phyloP scores from a whole-genome alignment of 1,140 invertebrate genomes.

The Drosophila kanapiae region DNA sequence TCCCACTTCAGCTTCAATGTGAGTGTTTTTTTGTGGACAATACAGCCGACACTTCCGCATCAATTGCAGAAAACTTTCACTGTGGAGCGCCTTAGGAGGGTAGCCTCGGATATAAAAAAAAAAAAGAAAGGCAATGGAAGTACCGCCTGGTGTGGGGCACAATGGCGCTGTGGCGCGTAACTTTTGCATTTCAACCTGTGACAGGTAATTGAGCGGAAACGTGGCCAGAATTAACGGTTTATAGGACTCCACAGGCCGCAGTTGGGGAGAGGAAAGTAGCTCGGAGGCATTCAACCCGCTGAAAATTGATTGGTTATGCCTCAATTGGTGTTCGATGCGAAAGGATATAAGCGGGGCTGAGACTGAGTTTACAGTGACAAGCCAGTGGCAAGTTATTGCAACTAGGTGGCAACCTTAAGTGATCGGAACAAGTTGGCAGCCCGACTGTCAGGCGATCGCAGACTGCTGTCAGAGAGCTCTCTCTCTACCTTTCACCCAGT shows the following conservation, averaged over 20 bases:
- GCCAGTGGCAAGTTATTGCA: background rate
- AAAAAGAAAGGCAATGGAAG: background rate
- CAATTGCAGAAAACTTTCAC: constrained; percentile 23
- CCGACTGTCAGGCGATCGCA: background rate
- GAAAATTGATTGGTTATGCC: constrained; percentile 11
- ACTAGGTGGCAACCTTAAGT: background rate
- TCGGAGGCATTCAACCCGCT: background rate
- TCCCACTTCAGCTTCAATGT: background rate
- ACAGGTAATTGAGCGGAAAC: constrained; percentile 80
- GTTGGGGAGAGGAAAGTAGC: background rate
- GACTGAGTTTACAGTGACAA: background rate
- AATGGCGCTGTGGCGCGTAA: constrained; percentile 26
- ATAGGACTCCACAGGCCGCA: background rate
- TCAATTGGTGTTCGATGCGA: background rate
- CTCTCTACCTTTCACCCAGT: background rate
- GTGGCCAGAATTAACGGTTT: constrained; percentile 69
- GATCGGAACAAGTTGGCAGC: background rate
- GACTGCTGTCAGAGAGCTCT: background rate
- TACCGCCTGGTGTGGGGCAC: background rate
- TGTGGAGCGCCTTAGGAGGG: background rate
- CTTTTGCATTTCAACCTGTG: constrained; percentile 29
- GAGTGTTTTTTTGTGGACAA: constrained; percentile 11
- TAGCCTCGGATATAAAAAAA: background rate
- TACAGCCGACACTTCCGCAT: constrained; percentile 18
- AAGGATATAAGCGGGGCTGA: background rate